Conservation (phyloP, 1,140 invertebrate species). For the Bombus difficillimus region DNA sequence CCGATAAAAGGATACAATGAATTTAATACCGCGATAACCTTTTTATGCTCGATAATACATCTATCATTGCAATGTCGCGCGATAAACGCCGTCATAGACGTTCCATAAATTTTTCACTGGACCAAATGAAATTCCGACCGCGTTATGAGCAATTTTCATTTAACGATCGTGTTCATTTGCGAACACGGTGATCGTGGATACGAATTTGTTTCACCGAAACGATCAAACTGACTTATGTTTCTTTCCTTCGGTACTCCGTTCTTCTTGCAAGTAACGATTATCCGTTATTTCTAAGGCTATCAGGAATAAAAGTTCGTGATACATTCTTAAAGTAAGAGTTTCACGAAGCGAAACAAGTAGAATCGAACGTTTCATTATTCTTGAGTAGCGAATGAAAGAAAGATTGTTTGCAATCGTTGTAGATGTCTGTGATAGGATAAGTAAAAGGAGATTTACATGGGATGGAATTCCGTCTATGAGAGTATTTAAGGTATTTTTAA, state of each 20-base stretch:
- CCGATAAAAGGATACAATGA: constrained; percentile 24
- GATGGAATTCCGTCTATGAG: no score
- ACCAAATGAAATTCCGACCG: background rate
- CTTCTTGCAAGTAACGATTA: no score
- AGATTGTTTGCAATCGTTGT: no score
- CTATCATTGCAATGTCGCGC: constrained; percentile 12
- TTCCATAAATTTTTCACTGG: constrained; percentile 20
- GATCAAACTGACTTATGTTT: background rate
- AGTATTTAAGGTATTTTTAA: no score
- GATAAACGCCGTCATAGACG: constrained; percentile 3
- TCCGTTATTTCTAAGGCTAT: no score
- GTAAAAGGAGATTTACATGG: no score
- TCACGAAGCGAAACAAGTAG: no score
- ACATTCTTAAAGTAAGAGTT: no score
- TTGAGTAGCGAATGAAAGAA: no score
- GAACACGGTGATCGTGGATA: background rate
- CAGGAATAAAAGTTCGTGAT: no score
- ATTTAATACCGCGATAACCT: constrained; percentile 18
- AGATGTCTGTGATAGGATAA: no score
- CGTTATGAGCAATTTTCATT: constrained; percentile 14
- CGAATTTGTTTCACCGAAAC: background rate
- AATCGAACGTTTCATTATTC: no score
- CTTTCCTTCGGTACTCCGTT: background rate
- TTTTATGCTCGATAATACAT: constrained; percentile 25
- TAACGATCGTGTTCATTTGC: constrained; percentile 23